phyloP scores from a whole-genome alignment of 2,797 vertebrate species.

The Coendou prehensilis region DNA sequence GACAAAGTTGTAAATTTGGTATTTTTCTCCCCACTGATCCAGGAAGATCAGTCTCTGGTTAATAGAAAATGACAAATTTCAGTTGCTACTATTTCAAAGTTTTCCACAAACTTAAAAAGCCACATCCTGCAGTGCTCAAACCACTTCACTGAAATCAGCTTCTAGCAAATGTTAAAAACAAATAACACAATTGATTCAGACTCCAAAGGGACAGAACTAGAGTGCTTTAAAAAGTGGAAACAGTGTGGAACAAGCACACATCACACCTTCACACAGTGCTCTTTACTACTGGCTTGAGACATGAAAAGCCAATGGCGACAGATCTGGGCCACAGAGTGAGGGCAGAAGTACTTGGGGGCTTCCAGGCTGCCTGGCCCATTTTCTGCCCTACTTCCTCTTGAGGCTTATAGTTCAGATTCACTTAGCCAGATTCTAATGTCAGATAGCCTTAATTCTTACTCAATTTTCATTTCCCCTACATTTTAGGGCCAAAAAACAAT shows the following conservation, averaged over 20 bases:
- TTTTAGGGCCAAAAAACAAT: not conserved
- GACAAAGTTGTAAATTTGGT: not conserved
- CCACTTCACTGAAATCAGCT: not conserved
- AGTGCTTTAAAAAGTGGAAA: conserved; percentile 11
- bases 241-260: not conserved
- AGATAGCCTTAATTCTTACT: not conserved
- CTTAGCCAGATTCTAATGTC: not conserved
- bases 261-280: not conserved
- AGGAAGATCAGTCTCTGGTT: not conserved
- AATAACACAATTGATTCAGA: not conserved
- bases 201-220: not conserved
- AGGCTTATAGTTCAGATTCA: not conserved
- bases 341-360: not conserved
- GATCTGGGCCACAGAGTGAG: not conserved
- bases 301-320: not conserved
- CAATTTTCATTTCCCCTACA: not conserved
- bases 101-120: conserved; percentile 71
- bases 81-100: conserved; percentile 48
- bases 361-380: not conserved
- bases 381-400: not conserved
- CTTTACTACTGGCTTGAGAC: not conserved
- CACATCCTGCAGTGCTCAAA: conserved; percentile 57
- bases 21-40: conserved; percentile 35
- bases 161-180: not conserved
- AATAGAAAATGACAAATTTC: conserved; percentile 51